Conservation (phyloP, 2,797 vertebrate genomes). For the Pterois miles region DNA sequence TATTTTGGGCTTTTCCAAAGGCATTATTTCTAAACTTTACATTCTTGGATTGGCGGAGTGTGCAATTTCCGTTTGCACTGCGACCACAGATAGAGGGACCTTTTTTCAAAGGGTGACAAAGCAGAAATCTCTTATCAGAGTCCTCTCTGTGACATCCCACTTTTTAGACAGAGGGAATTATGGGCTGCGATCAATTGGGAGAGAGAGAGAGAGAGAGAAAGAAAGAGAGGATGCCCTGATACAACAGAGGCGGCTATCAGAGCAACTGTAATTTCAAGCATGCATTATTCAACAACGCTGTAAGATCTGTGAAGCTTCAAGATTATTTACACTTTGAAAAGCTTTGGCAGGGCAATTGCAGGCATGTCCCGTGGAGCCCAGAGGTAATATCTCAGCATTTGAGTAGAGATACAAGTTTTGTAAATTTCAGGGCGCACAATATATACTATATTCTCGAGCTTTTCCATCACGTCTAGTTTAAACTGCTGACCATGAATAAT, state of each 20-base stretch:
- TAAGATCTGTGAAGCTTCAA: conserved; percentile 66
- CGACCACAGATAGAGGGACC: conserved; percentile 10
- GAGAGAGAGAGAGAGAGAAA: conserved; percentile 19
- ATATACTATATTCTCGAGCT: not conserved
- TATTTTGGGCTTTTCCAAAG: conserved; percentile 52
- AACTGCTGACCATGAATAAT: conserved; percentile 13
- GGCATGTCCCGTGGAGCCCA: conserved; percentile 48
- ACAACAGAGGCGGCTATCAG: conserved; percentile 60
- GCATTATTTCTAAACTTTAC: conserved; percentile 37
- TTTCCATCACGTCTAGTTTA: conserved; percentile 36
- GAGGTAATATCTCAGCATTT: conserved; percentile 56
- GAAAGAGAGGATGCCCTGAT: conserved; percentile 34
- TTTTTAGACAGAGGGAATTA: conserved; percentile 64
- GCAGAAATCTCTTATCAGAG: conserved; percentile 55
- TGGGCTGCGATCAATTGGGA: conserved; percentile 64
- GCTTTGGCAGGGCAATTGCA: conserved; percentile 65
- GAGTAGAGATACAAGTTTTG: conserved; percentile 39
- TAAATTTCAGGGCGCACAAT: conserved; percentile 31
- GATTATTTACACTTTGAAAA: conserved; percentile 77
- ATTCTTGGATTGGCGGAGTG: conserved; percentile 29
- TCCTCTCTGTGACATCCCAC: conserved; percentile 51
- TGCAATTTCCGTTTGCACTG: conserved; percentile 51
- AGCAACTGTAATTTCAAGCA: conserved; percentile 75
- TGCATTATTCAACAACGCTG: conserved; percentile 79
- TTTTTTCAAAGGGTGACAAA: conserved; percentile 58